Base-by-base conservation (phyloP, 2,797 vertebrate genomes). In the Chaenodraco wilsoni region DNA sequence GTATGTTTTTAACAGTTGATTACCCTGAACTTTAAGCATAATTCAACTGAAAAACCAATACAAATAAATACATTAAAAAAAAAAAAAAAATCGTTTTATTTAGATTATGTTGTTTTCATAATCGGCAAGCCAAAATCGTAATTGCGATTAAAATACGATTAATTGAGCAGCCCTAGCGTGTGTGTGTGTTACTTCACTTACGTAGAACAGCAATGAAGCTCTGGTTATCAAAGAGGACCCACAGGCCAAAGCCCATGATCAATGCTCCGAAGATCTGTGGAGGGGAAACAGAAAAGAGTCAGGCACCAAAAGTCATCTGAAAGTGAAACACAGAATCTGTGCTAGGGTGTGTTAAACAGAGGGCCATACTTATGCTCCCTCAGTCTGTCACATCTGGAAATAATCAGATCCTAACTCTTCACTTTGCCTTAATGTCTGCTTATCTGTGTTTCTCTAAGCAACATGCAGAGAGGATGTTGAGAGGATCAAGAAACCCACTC, bases 161-260 rank as follows among this genome's bases (percentile, higher is more conserved):
- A 27, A 27, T 27, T 27, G 23, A 27, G 23, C 23, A 27, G 23
- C 23, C 23, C 23, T 27, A 27, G 73, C 63, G 48, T 23, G 49
- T 59, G 9, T 54, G 40, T n/a, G 55, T 63, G 56, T 76, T 46
- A 3, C 13, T 31, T 41, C 58, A 94, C 97, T 98, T 95, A 99
- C 97, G 96, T 13, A 99, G 87, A 79, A 98, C 95, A 0, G 95
- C 92, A 61, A 99, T 96, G 89, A 98, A 98, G 78, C 96, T 99
- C 83, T 92, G 95, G 89, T 91, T 96, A 93, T 99, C 98, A 0
- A 96, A 94, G 69, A 98, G 95, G 76, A 98, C 94, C 98, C 98
- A 99, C 59, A 99, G 89, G 69, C 98, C 98, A 59, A 97, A 98
- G 66, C 97, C 96, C 91, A 98, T 94, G 84, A 98, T 97, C 80